Base-by-base conservation (phyloP, 2,113 vertebrate species). In the Balaenoptera acutorostrata region DNA sequence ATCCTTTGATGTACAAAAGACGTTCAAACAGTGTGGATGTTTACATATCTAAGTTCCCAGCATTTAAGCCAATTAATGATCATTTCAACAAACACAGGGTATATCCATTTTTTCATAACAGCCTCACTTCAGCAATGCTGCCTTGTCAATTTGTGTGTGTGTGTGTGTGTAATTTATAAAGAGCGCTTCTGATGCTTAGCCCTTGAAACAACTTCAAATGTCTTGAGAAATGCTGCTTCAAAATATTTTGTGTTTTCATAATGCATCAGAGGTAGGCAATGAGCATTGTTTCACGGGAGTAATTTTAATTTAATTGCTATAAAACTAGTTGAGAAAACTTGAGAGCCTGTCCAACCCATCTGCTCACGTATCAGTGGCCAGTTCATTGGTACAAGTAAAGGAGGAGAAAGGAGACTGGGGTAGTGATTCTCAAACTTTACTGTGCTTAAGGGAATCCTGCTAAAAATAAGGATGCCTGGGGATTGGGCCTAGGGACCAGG, bases 21-120 rank as follows among this genome's bases (percentile, higher is more conserved):
- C 93, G 41, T 92, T 83, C 89, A 82, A n/a, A 61, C 68, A 71
- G 20, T 31, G 44, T 92, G 39, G 86, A 23, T 95, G 96, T 97
- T 97, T 97, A 93, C 52, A 12, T 81, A 85, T 93, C 90, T 69
- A 71, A 64, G 27, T 95, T 93, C 88, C 87, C 17, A 96, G 83
- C 88, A 61, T 92, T 85, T 87, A 96, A 97, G 83, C 94, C 77
- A 83, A 36, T 71, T 84, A 87, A 93, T 75, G 93, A 90, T 87
- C 68, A 27, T 90, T 84, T 96, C 88, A 90, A 9, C 95, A 95
- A 95, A 97, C 68, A 78, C 68, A 66, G 80, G 68, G 31, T 63
- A 0, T 61, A 66, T 91, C 78, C 33, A 2, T 59, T 72, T 97
- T 95, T 90, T 59, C 31, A 4, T 49, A 64, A 80, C 36, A 80